phyloP scores from a whole-genome alignment of 2,797 vertebrate genomes.

The Neosilurus hyrtlii region DNA sequence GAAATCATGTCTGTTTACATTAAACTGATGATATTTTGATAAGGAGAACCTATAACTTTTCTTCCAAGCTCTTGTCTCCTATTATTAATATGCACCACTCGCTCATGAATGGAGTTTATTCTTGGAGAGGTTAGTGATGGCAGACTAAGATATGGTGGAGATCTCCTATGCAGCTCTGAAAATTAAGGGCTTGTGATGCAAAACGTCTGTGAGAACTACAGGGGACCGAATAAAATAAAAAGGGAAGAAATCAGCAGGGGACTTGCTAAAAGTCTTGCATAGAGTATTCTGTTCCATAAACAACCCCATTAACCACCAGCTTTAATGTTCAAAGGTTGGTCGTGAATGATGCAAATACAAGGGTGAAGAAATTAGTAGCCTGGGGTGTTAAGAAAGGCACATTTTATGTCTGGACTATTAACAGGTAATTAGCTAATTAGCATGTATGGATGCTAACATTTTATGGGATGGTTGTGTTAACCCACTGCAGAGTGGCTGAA shows the following conservation, averaged over 20 bases:
- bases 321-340: neutral
- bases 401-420: neutral
- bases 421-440: neutral
- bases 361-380: neutral
- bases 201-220: constrained; percentile 20
- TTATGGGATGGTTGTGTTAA: neutral
- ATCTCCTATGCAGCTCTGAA: constrained; percentile 20
- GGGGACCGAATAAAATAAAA: neutral
- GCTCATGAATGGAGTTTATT: constrained; percentile 41
- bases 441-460: neutral
- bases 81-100: constrained; percentile 42
- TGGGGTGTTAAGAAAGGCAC: neutral
- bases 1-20: constrained; percentile 56
- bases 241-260: neutral
- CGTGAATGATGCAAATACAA: neutral
- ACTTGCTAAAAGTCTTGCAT: neutral
- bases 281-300: neutral
- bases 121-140: constrained; percentile 45
- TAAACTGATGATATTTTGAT: constrained; percentile 53
- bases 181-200: constrained; percentile 23
- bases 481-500: neutral
- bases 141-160: constrained; percentile 36
- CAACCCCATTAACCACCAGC: neutral
- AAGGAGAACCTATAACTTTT: constrained; percentile 45
- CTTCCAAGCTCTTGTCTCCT: constrained; percentile 29